These are phyloP conservation scores for Pavo muticus DNA, from an alignment of 2,113 vertebrate species.

Conservation along the genomic window DNA sequence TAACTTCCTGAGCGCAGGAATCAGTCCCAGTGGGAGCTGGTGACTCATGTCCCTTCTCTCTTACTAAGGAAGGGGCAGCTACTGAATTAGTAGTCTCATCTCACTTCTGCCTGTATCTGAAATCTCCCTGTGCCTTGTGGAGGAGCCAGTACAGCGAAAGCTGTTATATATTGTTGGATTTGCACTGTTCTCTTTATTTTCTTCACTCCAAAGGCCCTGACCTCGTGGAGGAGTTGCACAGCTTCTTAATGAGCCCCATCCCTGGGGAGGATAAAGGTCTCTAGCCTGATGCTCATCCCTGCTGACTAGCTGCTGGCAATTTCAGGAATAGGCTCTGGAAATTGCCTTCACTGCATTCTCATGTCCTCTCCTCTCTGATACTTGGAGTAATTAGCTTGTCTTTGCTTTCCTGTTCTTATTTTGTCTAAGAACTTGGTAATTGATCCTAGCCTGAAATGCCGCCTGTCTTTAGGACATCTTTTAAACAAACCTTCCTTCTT, in stretches of 20 bases:
- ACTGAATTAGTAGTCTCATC: neutral
- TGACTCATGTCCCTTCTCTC: neutral
- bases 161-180: neutral
- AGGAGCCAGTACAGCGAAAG: neutral
- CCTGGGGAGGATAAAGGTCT: conserved; percentile 9
- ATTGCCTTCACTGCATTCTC: neutral
- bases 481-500: neutral
- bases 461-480: neutral
- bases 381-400: neutral
- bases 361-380: neutral
- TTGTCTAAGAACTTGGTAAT: neutral
- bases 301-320: neutral
- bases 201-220: neutral
- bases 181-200: conserved; percentile 1
- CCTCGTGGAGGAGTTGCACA: neutral
- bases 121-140: neutral
- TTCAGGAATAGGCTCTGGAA: neutral
- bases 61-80: neutral
- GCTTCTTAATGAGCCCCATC: neutral
- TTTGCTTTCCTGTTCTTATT: conserved; percentile 4
- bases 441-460: neutral
- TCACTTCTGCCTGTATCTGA: neutral
- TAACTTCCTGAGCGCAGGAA: neutral
- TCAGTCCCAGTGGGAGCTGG: neutral
- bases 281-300: neutral